Conservation (phyloP, 2,113 vertebrate species). For the rat (Rattus norvegicus) region GRCr8 NC_086029.1:32614001-32614500, state of each 20-base stretch:
- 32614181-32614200: not conserved
- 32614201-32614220: not conserved
- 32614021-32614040: not conserved
- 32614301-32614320: not conserved
- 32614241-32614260: not conserved
- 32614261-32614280: not conserved
- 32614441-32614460: not conserved
- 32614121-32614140: not conserved
- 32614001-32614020: not conserved
- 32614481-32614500: not conserved
- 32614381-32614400: not conserved
- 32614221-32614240: not conserved
- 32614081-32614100: not conserved
- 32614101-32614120: not conserved
- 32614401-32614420: not conserved
- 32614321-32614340: not conserved
- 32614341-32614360: not conserved
- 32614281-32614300: not conserved
- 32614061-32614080: not conserved
- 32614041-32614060: too few species aligned
- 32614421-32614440: not conserved
- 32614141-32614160: not conserved
- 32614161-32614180: not conserved
- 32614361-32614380: not conserved
- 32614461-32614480: not conserved